Base-by-base conservation (phyloP, 2,797 vertebrate genomes). In the Acanthiza pusilla region DNA sequence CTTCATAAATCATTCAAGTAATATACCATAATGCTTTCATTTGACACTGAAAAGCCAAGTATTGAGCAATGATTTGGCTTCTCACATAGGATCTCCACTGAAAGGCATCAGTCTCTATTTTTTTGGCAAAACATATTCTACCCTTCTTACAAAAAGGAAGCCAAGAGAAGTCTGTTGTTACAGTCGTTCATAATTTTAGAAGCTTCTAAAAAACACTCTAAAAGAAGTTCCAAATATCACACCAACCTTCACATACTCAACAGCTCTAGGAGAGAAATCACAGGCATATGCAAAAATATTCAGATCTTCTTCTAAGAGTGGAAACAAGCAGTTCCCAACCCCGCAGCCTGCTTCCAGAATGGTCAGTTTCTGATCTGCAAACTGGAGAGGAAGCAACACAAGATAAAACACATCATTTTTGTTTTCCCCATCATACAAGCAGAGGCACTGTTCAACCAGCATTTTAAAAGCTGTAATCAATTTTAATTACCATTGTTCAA, bases 321-420 rank as follows among this genome's bases (percentile, higher is more conserved):
- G 99, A 97, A 99, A 99, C 92, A 99, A 98, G 94, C 99, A 99
- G 97, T 99, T 99, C 32, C 99, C 99, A n/a, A 99, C 99, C 5
- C 99, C 99, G 53, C 99, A 99, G 73, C 99, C 99, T 27, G 99
- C 99, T 98, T 99, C 99, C 91, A 99, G 97, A 89, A 99, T 92
- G 85, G 98, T 98, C 96, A 99, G 89, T 92, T 97, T 99, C 97
- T 99, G 98, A 72, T 98, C 97, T 94, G 98, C 97, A 97, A 98
- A 98, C 99, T 99, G 91, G 2, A 45, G 30, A 89, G 82, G 83
- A 79, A 96, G n/a, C 95, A 88, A 67, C 12, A 53, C 54, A 91
- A 85, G 26, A 89, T 16, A 88, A 13, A 89, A 36, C 25, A 45
- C 8, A 50, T 30, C 1, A 48, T 22, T 84, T 72, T 53, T 89